phyloP scores from a whole-genome alignment of 2,797 vertebrate species.

The Tenualosa ilisha region DNA sequence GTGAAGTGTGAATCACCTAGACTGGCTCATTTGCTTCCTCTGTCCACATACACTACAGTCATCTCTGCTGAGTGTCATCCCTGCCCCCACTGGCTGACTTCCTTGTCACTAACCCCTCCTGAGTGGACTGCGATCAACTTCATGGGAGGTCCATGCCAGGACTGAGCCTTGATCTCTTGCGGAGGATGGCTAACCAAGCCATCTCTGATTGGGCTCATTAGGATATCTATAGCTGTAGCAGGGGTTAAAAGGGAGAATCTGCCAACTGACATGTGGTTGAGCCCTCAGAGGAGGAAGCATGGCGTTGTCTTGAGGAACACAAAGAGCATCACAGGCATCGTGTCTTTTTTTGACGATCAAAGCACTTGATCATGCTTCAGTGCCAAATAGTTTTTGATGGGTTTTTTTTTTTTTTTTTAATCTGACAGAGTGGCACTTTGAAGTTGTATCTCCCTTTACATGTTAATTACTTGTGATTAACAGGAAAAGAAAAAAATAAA shows the following conservation, averaged over 20 bases:
- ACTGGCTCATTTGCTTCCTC: no score
- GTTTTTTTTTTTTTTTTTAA: background rate
- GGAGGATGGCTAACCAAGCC: background rate
- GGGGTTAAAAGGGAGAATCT: background rate
- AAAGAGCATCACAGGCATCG: background rate
- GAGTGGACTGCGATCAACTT: no score
- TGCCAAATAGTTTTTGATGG: background rate
- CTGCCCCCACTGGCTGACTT: no score
- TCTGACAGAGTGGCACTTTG: background rate
- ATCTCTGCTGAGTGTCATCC: no score
- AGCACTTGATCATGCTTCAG: background rate
- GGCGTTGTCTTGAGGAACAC: background rate
- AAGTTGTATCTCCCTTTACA: background rate
- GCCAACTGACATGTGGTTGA: background rate
- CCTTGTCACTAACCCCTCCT: no score
- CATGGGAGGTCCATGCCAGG: no score
- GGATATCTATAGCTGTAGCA: background rate
- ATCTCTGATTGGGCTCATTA: background rate
- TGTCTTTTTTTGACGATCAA: background rate
- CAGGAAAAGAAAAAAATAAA: background rate
- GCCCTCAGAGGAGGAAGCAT: background rate
- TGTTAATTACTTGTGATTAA: slow-evolving; percentile 6
- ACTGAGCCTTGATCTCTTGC: background rate
- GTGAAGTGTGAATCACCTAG: no score
- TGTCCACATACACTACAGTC: no score